Evolutionary conservation across 2,113 vertebrate genomes (phyloP), one percentile per base, ranked within the genome.

Genomic region (Trichomycterus rosablanca): DNA sequence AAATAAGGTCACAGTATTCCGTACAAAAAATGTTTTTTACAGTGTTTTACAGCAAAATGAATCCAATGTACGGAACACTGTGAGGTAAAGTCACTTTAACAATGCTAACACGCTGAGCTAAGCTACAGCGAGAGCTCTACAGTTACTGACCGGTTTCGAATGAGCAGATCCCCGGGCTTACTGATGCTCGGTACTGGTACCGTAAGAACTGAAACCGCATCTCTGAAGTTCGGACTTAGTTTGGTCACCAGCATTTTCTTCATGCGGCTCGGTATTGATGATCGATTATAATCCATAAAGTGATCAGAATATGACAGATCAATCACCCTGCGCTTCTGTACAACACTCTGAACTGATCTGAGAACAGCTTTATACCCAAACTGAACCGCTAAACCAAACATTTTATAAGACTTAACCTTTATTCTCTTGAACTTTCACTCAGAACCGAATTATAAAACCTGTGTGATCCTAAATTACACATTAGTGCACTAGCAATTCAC

Each of bases 231-330:
- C 10, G 86, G 80, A 77, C 90, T 94, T 20, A 92, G 90, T 81
- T 84, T 86, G 22, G 87, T 92, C 18, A 88, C 93, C 54, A 90
- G 79, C 83, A 95, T 89, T 84, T 94, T 95, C 73, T 86, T 90
- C 92, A 93, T 93, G 68, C 71, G 63, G 80, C 79, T 82, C 75
- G 93, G 89, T 79, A 95, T 92, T 67, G 89, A 86, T 26, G 92
- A 93, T 70, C 90, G 89, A 71, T 87, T 83, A 67, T 92, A 93
- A 86, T 97, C 94, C 91, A 94, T 88, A 83, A 97, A 96, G 86
- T 93, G 92, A 63, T 87, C 82, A 2, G 91, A 89, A 83, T 92
- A 96, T 65, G 94, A 97, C 91, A 89, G 80, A 71, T 94, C 93
- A 82, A 97, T 79, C 80, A 94, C 89, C 79, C 74, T 74, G 63